Evolutionary conservation across 2,888 invertebrate genomes (phyloP).

Genomic region (Allacma fusca): DNA sequence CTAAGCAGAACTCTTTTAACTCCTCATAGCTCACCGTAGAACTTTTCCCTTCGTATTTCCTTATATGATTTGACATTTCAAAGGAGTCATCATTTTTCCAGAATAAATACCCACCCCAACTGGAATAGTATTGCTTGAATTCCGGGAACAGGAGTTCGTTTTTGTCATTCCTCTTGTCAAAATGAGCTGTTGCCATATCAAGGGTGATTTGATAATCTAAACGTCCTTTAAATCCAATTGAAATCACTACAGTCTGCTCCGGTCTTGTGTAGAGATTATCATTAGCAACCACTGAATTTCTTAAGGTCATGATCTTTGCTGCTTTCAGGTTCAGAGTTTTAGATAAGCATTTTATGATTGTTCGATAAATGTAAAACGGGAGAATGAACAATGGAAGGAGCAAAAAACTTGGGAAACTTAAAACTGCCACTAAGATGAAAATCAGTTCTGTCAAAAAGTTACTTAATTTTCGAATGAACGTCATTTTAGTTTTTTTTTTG

Average conservation of each 20-base stretch:
- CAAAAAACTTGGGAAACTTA: slow-evolving; percentile 6
- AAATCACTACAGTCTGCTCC: slow-evolving; percentile 27
- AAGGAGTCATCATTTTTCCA: slow-evolving; percentile 54
- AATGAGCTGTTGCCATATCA: background rate
- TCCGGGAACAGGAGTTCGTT: slow-evolving; percentile 42
- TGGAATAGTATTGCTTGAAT: slow-evolving; percentile 49
- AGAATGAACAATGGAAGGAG: slow-evolving; percentile 7
- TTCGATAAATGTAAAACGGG: slow-evolving; percentile 17
- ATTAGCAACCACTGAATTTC: slow-evolving; percentile 28
- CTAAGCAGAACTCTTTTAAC: slow-evolving; percentile 45
- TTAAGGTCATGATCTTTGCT: background rate
- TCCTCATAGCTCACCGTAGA: slow-evolving; percentile 28
- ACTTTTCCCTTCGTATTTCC: slow-evolving; percentile 16
- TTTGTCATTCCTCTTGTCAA: background rate
- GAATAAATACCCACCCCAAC: slow-evolving; percentile 54
- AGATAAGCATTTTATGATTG: background rate
- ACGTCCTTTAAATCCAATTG: background rate
- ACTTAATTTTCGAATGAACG: too few relatives aligned
- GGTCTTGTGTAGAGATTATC: slow-evolving; percentile 8
- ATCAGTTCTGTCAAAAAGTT: background rate
- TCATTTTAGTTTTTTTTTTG: too few relatives aligned
- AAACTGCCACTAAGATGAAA: background rate
- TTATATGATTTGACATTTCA: slow-evolving; percentile 49
- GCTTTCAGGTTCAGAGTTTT: background rate
- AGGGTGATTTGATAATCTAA: background rate